These are phyloP conservation scores for Drosophila baimaii DNA, from an alignment of 1,140 invertebrate species.

Conservation along the genomic window DNA sequence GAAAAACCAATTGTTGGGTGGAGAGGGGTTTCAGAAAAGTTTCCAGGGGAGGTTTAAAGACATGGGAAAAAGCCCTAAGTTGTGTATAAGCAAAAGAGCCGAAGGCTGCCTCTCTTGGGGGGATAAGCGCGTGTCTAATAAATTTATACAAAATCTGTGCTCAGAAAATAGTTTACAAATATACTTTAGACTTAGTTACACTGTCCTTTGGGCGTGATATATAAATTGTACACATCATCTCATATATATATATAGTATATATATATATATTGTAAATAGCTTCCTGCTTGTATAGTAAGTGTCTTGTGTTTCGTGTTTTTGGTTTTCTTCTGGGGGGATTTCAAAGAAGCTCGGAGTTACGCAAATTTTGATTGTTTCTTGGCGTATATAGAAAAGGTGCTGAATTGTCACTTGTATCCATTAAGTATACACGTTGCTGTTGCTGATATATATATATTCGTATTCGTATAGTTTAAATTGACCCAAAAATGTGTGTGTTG, in stretches of 20 bases:
- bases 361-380: conserved; percentile 77
- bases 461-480: conserved; percentile 63
- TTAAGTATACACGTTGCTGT: conserved; percentile 26
- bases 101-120: conserved; percentile 66
- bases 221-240: conserved; percentile 50
- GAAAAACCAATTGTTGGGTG: conserved; percentile 30
- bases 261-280: conserved; percentile 53
- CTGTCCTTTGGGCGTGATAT: conserved; percentile 79
- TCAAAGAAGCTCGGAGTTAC: conserved; percentile 76
- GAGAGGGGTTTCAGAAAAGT: conserved; percentile 11
- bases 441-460: conserved; percentile 29
- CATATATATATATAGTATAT: conserved; percentile 21
- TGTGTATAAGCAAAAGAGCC: conserved; percentile 70
- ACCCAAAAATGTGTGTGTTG: conserved; percentile 57
- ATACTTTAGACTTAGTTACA: conserved; percentile 79
- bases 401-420: conserved; percentile 26
- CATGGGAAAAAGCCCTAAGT: conserved; percentile 51
- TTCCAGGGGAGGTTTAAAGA: background rate
- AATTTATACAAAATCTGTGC: conserved; percentile 80
- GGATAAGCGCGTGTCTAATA: conserved; percentile 67
- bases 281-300: conserved; percentile 28
- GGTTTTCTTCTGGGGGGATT: conserved; percentile 16
- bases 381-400: conserved; percentile 42
- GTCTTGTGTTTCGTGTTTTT: conserved; percentile 25
- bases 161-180: conserved; percentile 82